Base-by-base conservation (phyloP, 2,113 vertebrate genomes). In the Theropithecus gelada region DNA sequence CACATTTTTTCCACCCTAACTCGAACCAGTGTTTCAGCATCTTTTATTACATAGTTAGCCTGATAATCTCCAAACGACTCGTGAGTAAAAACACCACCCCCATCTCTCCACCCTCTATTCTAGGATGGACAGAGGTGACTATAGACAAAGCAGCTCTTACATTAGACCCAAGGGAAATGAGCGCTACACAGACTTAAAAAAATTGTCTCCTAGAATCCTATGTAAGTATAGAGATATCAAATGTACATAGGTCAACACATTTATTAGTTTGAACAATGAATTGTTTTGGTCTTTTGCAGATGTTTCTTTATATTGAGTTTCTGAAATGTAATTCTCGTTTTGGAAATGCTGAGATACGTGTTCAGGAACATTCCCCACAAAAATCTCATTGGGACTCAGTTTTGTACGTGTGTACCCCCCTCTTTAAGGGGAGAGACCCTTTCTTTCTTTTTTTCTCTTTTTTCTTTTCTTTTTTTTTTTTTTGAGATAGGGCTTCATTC, bases 121-220 rank as follows among this genome's bases (percentile, higher is more conserved):
- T 93, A 40, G 14, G 32, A n/a, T 68, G 32, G 32, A 68, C 40
- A 25, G 10, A 2, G 8, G 35, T 22, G 57, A 91, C 8, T 0
- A 11, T 20, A 27, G 23, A 64, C 18, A 0, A 22, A 35, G 9
- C 22, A 30, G 59, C 8, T 4, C 38, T 94, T 59, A 25, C 50
- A 32, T 22, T 25, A n/a, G 40, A 25, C 17, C 17, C 52, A 50
- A 40, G 52, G 23, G 89, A 64, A 81, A 61, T 17, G 3, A 2
- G 11, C 4, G 1, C 22, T 18, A 30, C 5, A 20, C 0, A 78
- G 22, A 32, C 2, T 13, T 4, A 3, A 8, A 7, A 76, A 50
- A 79, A 38, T 13, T 14, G 32, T 78, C 68, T 43, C 23, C 23
- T 35, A 45, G 72, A 38, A 43, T 73, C 25, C 57, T 70, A 23